These are phyloP conservation scores for Baccha elongata DNA, from an alignment of 2,888 invertebrate species.

Conservation along the genomic window DNA sequence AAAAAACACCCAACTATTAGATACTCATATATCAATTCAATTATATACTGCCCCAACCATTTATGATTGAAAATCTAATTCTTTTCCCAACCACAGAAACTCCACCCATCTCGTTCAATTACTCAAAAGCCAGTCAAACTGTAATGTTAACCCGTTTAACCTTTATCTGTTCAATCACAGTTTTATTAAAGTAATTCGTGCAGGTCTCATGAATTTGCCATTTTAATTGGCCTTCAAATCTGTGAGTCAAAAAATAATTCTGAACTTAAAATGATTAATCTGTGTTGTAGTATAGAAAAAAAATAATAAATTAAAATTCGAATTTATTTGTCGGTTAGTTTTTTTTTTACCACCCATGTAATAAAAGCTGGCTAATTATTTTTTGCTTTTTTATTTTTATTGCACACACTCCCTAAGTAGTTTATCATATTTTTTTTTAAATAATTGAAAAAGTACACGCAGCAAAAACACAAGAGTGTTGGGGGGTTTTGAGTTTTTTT, in stretches of 20 bases:
- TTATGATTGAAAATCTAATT: slow-evolving; percentile 9
- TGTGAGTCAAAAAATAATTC: slow-evolving; percentile 10
- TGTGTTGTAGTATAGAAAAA: not conserved
- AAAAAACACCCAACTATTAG: not conserved
- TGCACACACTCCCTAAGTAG: slow-evolving; percentile 34
- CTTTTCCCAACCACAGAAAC: slow-evolving; percentile 3
- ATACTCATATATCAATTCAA: slow-evolving; percentile 1
- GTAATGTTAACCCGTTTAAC: slow-evolving; percentile 41
- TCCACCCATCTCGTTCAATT: slow-evolving; percentile 42
- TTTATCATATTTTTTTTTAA: slow-evolving; percentile 62
- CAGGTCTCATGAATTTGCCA: slow-evolving; percentile 42
- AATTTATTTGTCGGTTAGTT: slow-evolving; percentile 59
- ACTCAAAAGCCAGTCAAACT: slow-evolving; percentile 12
- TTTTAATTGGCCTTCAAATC: slow-evolving; percentile 60
- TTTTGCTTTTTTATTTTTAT: slow-evolving; percentile 7
- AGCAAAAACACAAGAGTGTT: not conserved
- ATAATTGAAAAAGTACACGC: slow-evolving; percentile 18
- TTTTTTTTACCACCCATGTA: slow-evolving; percentile 42
- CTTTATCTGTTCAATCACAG: slow-evolving; percentile 14
- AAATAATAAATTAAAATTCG: slow-evolving; percentile 17
- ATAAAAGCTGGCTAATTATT: slow-evolving; percentile 67
- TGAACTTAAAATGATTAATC: slow-evolving; percentile 51
- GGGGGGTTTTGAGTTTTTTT: slow-evolving; percentile 15
- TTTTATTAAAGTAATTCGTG: slow-evolving; percentile 18
- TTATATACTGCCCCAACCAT: slow-evolving; percentile 17